Percentiles rank a stretch among this genome's conserved stretches.
phyloP scores from a whole-genome alignment of 2,797 vertebrate species.

The Epinephelus malabaricus region DNA sequence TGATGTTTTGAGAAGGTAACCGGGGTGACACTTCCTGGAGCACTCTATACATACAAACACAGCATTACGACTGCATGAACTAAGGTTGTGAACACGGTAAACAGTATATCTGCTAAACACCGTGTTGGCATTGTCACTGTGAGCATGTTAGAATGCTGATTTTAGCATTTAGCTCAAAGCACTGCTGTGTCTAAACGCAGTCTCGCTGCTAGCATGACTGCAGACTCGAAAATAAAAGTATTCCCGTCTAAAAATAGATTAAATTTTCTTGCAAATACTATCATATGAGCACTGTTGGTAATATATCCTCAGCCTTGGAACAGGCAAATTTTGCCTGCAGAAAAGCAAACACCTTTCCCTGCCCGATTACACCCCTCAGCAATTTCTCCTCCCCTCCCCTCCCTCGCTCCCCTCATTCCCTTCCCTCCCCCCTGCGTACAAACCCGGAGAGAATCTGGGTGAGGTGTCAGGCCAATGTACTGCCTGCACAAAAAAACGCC shows the following conservation, averaged over 20 bases:
- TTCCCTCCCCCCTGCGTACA: slow-evolving; percentile 47
- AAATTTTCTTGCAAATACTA: slow-evolving; percentile 19
- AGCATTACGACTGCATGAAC: not conserved
- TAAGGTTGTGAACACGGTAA: not conserved
- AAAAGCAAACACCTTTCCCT: slow-evolving; percentile 75
- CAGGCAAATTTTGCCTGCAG: slow-evolving; percentile 57
- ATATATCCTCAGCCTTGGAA: slow-evolving; percentile 46
- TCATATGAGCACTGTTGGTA: not conserved
- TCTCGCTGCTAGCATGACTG: not conserved
- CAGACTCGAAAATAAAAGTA: not conserved
- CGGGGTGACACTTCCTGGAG: no score
- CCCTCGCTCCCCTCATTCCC: not conserved
- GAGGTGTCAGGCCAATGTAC: slow-evolving; percentile 78
- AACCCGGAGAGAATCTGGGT: slow-evolving; percentile 75
- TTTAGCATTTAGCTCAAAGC: not conserved
- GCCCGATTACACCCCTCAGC: slow-evolving; percentile 58
- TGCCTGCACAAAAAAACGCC: slow-evolving; percentile 78
- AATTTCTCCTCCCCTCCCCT: slow-evolving; percentile 33
- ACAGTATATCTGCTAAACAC: not conserved
- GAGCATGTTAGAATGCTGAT: not conserved
- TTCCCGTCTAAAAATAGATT: slow-evolving; percentile 32
- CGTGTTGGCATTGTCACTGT: not conserved
- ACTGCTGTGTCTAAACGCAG: not conserved
- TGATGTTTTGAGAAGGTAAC: no score
- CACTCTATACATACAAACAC: no score